Conservation (phyloP, 2,113 vertebrate species). For the Barbus barbus region DNA sequence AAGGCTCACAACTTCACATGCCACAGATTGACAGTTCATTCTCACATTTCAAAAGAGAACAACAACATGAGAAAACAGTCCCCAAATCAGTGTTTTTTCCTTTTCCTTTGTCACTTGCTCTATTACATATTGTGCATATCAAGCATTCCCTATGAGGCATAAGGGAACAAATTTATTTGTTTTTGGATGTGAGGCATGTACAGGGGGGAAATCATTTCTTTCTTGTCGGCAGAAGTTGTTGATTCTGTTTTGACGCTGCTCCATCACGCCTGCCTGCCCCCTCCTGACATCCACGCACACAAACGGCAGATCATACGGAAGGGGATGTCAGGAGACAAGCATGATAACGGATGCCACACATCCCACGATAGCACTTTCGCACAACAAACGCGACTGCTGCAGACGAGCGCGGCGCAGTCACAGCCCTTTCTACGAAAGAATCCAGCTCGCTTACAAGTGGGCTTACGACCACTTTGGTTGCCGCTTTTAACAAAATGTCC, state of each 20-base stretch:
- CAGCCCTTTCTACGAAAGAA: not conserved
- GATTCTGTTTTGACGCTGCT: slow-evolving; percentile 33
- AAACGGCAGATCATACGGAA: slow-evolving; percentile 39
- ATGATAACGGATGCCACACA: slow-evolving; percentile 38
- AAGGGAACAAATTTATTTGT: slow-evolving; percentile 53
- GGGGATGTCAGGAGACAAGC: slow-evolving; percentile 4
- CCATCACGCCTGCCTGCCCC: slow-evolving; percentile 37
- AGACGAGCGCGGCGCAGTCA: slow-evolving; percentile 11
- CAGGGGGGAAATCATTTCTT: slow-evolving; percentile 59
- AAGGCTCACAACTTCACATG: slow-evolving; percentile 48
- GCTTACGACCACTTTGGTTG: slow-evolving; percentile 46
- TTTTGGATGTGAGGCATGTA: slow-evolving; percentile 47
- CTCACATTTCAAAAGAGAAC: slow-evolving; percentile 30
- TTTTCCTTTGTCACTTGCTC: slow-evolving; percentile 21
- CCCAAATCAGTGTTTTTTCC: not conserved
- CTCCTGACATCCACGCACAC: slow-evolving; percentile 25
- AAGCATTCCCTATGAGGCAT: slow-evolving; percentile 39
- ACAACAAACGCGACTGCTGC: slow-evolving; percentile 34
- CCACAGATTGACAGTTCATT: slow-evolving; percentile 45
- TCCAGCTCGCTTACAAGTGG: slow-evolving; percentile 39
- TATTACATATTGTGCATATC: slow-evolving; percentile 40
- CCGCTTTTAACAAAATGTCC: slow-evolving; percentile 31
- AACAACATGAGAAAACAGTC: slow-evolving; percentile 9
- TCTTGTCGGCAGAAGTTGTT: slow-evolving; percentile 54
- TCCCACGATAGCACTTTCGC: slow-evolving; percentile 12